Percentiles rank a stretch among this genome's conserved stretches.
Evolutionary conservation across 2,797 vertebrate genomes (phyloP).

Genomic region (Tangara arthus): DNA sequence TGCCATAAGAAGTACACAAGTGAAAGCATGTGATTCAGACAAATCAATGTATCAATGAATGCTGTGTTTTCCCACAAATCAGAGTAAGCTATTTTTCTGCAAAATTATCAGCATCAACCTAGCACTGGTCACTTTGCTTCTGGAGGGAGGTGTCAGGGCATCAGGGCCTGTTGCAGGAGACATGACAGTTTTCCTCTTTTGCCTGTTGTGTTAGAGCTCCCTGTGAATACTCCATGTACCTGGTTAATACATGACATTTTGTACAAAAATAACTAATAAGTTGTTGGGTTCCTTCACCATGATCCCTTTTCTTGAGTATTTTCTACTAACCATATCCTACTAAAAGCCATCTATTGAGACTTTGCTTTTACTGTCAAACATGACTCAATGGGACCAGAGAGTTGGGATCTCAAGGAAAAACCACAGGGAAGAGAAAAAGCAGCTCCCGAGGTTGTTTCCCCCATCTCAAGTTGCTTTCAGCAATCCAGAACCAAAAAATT

Average conservation of each 20-base stretch:
- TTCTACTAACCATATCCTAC: not conserved
- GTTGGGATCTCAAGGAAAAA: not conserved
- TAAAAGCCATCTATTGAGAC: not conserved
- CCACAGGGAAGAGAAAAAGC: not conserved
- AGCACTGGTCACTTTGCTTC: not conserved
- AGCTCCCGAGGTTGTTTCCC: not conserved
- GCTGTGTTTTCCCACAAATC: not conserved
- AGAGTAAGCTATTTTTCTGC: not conserved
- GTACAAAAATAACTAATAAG: not conserved
- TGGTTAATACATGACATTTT: not conserved
- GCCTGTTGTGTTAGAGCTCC: not conserved
- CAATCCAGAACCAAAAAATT: not conserved
- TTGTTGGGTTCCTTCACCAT: accelerated
- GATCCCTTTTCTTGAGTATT: not conserved
- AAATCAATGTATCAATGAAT: not conserved
- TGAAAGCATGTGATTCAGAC: not conserved
- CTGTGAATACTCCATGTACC: not conserved
- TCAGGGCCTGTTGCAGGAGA: not conserved
- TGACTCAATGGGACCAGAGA: not conserved
- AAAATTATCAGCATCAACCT: not conserved
- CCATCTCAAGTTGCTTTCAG: not conserved
- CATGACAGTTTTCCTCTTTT: not conserved
- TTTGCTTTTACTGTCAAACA: not conserved
- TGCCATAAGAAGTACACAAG: not conserved
- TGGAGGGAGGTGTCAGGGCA: not conserved